These are phyloP conservation scores for Zhuqinia jingwanae DNA, from an alignment of 2,888 invertebrate species.

Conservation along the genomic window DNA sequence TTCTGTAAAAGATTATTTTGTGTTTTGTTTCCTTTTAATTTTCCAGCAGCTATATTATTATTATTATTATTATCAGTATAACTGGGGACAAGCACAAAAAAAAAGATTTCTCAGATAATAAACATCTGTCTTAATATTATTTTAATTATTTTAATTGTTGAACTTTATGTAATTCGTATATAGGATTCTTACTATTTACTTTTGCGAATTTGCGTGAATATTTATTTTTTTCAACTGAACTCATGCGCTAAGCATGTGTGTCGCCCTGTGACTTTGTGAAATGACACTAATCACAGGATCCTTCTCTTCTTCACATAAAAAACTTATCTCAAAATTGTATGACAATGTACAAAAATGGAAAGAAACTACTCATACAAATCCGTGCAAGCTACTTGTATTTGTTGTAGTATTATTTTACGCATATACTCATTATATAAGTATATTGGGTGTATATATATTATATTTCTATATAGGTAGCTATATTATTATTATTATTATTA, in stretches of 20 bases:
- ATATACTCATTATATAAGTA: too few species aligned
- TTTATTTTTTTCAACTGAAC: neutral
- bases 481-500: neutral
- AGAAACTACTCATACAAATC: neutral
- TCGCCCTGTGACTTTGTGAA: slow-evolving; percentile 29
- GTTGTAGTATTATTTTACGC: too few species aligned
- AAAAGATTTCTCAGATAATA: too few species aligned
- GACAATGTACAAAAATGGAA: slow-evolving; percentile 65
- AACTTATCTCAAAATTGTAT: slow-evolving; percentile 50
- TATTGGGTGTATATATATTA: too few species aligned
- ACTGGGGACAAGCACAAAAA: neutral
- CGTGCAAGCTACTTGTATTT: slow-evolving; percentile 6
- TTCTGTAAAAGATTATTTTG: neutral
- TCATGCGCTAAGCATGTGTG: neutral
- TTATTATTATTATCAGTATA: neutral
- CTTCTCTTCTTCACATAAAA: neutral
- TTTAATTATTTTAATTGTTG: too few species aligned
- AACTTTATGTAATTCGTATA: neutral
- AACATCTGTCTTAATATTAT: neutral
- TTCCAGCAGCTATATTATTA: neutral
- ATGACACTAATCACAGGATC: slow-evolving; percentile 39
- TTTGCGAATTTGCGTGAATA: neutral
- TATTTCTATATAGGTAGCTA: too few species aligned
- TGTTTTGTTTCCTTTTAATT: too few species aligned
- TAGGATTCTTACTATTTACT: too few species aligned